Base-by-base conservation (phyloP, 2,888 invertebrate species). In the Euplagia quadripunctaria region DNA sequence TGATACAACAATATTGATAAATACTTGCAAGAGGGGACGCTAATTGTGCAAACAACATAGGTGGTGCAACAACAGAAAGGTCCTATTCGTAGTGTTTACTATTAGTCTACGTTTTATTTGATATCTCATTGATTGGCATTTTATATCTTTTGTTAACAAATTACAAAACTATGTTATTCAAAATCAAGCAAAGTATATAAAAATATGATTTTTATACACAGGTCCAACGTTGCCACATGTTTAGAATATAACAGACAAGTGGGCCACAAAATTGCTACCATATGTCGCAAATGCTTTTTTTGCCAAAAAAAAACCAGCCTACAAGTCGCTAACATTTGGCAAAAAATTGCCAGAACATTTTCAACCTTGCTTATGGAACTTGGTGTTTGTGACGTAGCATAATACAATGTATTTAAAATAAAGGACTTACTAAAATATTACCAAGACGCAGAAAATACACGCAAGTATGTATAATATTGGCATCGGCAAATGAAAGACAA, bases 201-300 rank as follows among this genome's bases (percentile, higher is more conserved):
- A 12, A 58, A 4, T 61, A 0, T 31, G 31, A 8, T 46, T 46
- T 46, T 46, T 69, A 43, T 69, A 41, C 46, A n/a, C 46, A 64
- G 55, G 51, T 52, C 58, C 31, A 75, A 68, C 55, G 41, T 31
- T 7, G 63, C 76, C 91, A 91, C 86, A 89, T 92, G 91, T 87
- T 88, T 74, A 81, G 80, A 85, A 87, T 82, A 85, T 82, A 81
- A 85, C 83, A 82, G 85, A 84, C 85, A 88, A 87, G 81, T 88
- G 85, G 81, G 77, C 88, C 88, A 83, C 87, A 82, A 91, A 90
- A 91, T 89, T 86, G 88, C 81, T 80, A 80, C 89, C 91, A 92
- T 70, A 90, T 92, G 92, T 85, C 80, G 80, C 76, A 81, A 79
- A 72, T 61, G 72, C 46, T 77, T 55, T 31, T 31, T 31, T 73